Conservation (phyloP, 2,888 invertebrate species). For the Zaprionus bogoriensis region DNA sequence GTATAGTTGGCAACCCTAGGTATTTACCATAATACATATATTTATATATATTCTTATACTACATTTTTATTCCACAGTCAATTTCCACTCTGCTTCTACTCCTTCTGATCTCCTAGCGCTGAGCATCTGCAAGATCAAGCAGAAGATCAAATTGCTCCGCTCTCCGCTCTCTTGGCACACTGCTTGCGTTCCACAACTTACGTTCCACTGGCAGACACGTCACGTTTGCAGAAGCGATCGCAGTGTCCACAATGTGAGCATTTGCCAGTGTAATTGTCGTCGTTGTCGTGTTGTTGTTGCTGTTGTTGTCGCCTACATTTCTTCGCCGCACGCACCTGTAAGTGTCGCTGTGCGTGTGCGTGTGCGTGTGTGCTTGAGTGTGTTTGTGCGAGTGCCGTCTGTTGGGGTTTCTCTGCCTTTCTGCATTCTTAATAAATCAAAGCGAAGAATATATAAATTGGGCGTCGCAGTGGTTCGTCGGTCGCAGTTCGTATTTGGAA, state of each 20-base stretch:
- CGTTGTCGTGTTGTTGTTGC: slow-evolving; percentile 15
- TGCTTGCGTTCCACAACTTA: slow-evolving; percentile 47
- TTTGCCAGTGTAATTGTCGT: slow-evolving; percentile 45
- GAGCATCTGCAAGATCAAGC: neutral
- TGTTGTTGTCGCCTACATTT: slow-evolving; percentile 62
- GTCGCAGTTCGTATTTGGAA: slow-evolving; percentile 83
- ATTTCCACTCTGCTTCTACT: neutral
- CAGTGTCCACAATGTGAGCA: slow-evolving; percentile 39
- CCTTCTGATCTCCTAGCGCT: neutral
- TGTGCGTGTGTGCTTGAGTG: slow-evolving; percentile 19
- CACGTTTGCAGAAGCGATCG: slow-evolving; percentile 55
- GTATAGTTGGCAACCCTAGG: too few species aligned
- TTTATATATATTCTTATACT: too few species aligned
- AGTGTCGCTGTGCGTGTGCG: slow-evolving; percentile 16
- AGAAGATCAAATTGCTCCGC: too few species aligned
- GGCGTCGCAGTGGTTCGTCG: slow-evolving; percentile 80
- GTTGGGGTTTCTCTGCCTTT: slow-evolving; percentile 79
- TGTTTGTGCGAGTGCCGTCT: slow-evolving; percentile 17
- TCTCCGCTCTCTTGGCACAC: neutral
- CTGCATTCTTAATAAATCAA: slow-evolving; percentile 83
- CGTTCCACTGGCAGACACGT: slow-evolving; percentile 38
- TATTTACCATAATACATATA: too few species aligned
- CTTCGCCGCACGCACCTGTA: slow-evolving; percentile 58
- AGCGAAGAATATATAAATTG: slow-evolving; percentile 83
- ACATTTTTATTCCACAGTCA: neutral